Conservation (phyloP, 1,140 invertebrate species). For the Papilio polytes region DNA sequence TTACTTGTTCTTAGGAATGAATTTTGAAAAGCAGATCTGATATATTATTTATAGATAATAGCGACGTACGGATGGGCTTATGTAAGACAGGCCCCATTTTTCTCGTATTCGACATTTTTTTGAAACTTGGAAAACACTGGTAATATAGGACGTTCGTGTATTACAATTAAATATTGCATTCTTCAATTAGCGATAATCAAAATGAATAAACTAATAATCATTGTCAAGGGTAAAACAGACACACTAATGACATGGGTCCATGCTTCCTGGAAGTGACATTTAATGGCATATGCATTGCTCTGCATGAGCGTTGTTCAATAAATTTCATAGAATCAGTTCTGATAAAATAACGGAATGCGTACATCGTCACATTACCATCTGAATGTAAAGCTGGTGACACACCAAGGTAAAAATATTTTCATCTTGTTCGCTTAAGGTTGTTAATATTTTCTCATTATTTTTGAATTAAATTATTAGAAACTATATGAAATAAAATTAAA, state of each 20-base stretch:
- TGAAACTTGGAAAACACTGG: not conserved
- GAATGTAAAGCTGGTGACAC: not conserved
- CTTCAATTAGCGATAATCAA: not conserved
- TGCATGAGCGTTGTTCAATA: not conserved
- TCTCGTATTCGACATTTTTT: no score
- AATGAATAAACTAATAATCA: not conserved
- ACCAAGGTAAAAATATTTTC: not conserved
- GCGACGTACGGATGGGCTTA: no score
- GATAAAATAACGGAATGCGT: not conserved
- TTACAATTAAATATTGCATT: not conserved
- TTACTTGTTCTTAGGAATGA: not conserved
- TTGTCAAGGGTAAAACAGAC: not conserved
- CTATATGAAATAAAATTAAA: no score
- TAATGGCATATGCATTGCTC: not conserved
- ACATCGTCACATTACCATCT: not conserved
- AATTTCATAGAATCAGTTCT: constrained; percentile 5
- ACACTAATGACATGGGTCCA: not conserved
- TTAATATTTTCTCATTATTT: no score
- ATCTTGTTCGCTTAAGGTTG: no score
- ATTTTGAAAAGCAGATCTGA: not conserved
- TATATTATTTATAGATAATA: no score
- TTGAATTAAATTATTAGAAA: no score
- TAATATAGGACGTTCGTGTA: not conserved
- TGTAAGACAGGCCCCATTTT: no score
- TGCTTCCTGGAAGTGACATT: not conserved